Evolutionary conservation across 1,140 invertebrate genomes (phyloP).

Genomic region (Luehdorfia chinensis): DNA sequence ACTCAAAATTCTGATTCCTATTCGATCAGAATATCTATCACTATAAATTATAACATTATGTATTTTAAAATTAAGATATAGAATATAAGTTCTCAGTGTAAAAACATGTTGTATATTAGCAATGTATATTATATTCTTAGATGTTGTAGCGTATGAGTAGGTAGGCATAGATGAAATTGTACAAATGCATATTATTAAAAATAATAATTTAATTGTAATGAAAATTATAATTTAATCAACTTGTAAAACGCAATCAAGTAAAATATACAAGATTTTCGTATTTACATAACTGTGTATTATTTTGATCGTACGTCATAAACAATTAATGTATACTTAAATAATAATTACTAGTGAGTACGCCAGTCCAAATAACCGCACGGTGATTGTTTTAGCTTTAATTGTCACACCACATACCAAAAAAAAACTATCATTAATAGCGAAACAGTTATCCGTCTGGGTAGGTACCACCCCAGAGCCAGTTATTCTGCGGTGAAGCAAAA

Average conservation of each 20-base stretch:
- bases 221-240: slow-evolving; percentile 72
- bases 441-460: no score
- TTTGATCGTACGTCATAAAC: no score
- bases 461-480: no score
- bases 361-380: no score
- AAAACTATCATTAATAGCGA: no score
- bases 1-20: slow-evolving; percentile 5
- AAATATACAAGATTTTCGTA: slow-evolving; percentile 74
- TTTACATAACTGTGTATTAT: slow-evolving; percentile 44
- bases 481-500: no score
- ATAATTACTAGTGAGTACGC: no score
- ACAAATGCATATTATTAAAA: slow-evolving; percentile 71
- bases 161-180: slow-evolving; percentile 74
- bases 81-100: slow-evolving; percentile 55
- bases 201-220: slow-evolving; percentile 64
- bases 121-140: slow-evolving; percentile 68
- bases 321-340: no score
- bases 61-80: slow-evolving; percentile 32
- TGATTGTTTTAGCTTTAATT: no score
- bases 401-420: no score
- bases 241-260: slow-evolving; percentile 74
- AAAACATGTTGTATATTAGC: slow-evolving; percentile 74
- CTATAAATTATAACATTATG: slow-evolving; percentile 1
- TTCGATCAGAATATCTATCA: neutral
- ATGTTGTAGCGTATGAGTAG: slow-evolving; percentile 66